Base-by-base conservation (phyloP, 2,113 vertebrate species). In the Odontesthes bonariensis region DNA sequence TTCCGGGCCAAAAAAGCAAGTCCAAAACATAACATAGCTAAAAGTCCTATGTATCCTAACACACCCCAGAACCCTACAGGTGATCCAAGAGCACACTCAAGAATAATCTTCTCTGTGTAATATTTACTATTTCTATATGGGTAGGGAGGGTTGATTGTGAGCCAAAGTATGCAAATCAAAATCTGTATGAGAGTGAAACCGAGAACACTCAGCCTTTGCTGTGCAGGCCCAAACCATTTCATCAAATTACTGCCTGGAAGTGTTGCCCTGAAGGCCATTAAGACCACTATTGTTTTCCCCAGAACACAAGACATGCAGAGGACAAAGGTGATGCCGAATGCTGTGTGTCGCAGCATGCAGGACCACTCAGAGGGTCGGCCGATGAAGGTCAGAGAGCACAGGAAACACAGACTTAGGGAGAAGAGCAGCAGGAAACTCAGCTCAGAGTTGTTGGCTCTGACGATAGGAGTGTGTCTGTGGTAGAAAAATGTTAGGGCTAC, bases 361-460 rank as follows among this genome's bases (percentile, higher is more conserved):
- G 92, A 94, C 92, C 93, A 94, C n/a, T 93, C 84, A 31, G 93
- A 90, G 72, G 93, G 93, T 49, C 55, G 90, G 14, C 86, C 74
- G n/a, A 93, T 93, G 86, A 93, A 94, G 51, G 92, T 93, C 53
- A 93, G 83, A 46, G 94, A 93, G 22, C 93, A 93, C 65, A 94
- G 84, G 73, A 94, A 95, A 54, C 93, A 95, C 60, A 95, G 71
- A 74, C 79, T 91, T 55, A 95, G 62, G 35, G 94, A 94, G 69
- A 93, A 89, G 47, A 95, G 91, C 65, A 95, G 84, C 73, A 94
- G 80, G 80, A 93, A 94, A 63, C 94, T 95, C 84, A 95, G 76
- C 70, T 94, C 93, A 20, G 91, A 92, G 79, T 95, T 95, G 69
- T 95, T 94, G 44, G 94, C 94, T 61, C 75, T 93, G 6, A 95